phyloP scores from a whole-genome alignment of 1,140 invertebrate species.

The Drosophila obscura region DNA sequence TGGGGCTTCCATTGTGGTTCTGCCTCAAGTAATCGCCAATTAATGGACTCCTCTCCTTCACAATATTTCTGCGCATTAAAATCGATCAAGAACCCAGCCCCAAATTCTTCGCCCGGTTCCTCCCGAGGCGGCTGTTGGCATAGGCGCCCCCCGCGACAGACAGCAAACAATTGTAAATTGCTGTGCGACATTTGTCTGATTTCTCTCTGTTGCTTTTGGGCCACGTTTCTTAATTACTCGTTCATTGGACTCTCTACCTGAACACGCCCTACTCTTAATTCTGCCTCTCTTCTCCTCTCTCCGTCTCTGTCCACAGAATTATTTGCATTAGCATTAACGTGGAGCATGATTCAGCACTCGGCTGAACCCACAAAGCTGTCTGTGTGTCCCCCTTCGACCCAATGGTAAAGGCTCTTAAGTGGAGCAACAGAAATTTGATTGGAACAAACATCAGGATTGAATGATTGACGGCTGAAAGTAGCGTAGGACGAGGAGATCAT shows the following conservation, averaged over 20 bases:
- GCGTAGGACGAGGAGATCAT: no score
- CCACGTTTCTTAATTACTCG: constrained; percentile 61
- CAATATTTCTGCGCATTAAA: constrained; percentile 28
- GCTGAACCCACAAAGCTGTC: constrained; percentile 29
- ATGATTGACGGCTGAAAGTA: constrained; percentile 12
- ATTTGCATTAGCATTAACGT: constrained; percentile 58
- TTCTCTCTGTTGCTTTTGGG: constrained; percentile 30
- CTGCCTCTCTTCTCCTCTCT: no score
- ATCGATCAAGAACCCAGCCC: constrained; percentile 14
- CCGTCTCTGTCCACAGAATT: constrained; percentile 24
- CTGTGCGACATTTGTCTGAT: constrained; percentile 43
- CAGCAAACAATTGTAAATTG: constrained; percentile 64
- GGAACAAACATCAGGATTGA: constrained; percentile 8
- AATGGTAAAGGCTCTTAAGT: neutral
- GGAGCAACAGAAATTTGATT: neutral
- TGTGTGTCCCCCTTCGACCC: constrained; percentile 15
- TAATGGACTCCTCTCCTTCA: constrained; percentile 46
- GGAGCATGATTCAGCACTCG: constrained; percentile 51
- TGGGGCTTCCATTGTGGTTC: no score
- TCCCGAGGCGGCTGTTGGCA: constrained; percentile 12
- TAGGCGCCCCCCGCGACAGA: constrained; percentile 3
- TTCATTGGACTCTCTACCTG: constrained; percentile 34
- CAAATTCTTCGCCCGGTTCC: constrained; percentile 7
- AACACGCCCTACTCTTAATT: neutral
- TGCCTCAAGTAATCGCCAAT: constrained; percentile 56